A percentile compares a stretch with the other conserved stretches of the same genome.
Conservation (phyloP, 2,888 invertebrate genomes). For the Antitype chi region DNA sequence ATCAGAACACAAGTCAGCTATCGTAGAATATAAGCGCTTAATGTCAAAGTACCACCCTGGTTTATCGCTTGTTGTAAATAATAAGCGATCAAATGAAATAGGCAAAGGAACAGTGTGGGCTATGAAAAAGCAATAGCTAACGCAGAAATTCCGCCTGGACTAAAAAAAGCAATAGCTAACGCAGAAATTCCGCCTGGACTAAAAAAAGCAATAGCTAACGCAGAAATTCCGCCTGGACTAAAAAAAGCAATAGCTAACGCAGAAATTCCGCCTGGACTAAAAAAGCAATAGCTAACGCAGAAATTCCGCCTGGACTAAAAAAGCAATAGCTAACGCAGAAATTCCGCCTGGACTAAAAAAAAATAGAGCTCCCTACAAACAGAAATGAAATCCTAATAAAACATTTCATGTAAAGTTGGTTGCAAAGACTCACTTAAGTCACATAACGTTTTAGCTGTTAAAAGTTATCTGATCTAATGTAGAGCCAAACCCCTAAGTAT, state of each 20-base stretch:
- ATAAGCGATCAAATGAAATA: not conserved
- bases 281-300: not conserved
- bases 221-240: not conserved
- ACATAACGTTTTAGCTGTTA: not conserved
- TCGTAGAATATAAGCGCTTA: not conserved
- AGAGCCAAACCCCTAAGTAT: too few relatives aligned
- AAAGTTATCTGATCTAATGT: too few relatives aligned
- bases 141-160: not conserved
- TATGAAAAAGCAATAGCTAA: not conserved
- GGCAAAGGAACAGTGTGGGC: not conserved
- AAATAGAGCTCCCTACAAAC: not conserved
- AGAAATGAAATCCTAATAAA: not conserved
- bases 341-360: not conserved
- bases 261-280: not conserved
- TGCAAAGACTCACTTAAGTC: not conserved
- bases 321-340: not conserved
- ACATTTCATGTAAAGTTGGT: not conserved
- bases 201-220: not conserved
- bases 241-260: not conserved
- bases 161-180: not conserved
- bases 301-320: not conserved
- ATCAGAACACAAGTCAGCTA: not conserved
- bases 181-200: not conserved
- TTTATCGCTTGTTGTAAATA: not conserved
- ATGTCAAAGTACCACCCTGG: not conserved